A percentile compares a stretch with the other conserved stretches of the same genome.
Conservation (phyloP, 2,113 vertebrate species). For the Clarias gariepinus region DNA sequence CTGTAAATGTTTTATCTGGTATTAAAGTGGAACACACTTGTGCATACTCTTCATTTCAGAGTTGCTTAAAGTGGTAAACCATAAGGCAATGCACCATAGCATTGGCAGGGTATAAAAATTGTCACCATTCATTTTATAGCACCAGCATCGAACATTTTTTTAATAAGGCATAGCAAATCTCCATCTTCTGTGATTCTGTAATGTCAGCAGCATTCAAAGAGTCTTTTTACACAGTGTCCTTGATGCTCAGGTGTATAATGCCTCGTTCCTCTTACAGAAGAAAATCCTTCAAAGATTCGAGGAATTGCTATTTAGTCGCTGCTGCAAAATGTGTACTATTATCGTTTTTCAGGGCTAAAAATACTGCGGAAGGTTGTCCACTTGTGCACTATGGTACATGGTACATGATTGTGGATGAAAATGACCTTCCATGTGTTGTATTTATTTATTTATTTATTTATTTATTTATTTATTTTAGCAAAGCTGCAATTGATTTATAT, state of each 20-base stretch:
- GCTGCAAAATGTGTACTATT: not conserved
- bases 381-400: constrained; percentile 46
- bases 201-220: constrained; percentile 4
- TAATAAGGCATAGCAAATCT: not conserved
- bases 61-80: not conserved
- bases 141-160: not conserved
- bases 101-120: not conserved
- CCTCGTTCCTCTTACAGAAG: constrained; percentile 34
- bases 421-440: too few species aligned
- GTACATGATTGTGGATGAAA: constrained; percentile 3
- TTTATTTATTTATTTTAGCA: too few species aligned
- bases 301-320: constrained; percentile 29
- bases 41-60: not conserved
- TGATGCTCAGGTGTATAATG: constrained; percentile 30
- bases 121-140: not conserved
- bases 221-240: constrained; percentile 41
- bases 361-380: constrained; percentile 16
- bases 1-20: constrained; percentile 6
- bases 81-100: not conserved
- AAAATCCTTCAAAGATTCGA: constrained; percentile 38
- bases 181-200: not conserved
- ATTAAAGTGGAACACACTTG: constrained; percentile 21
- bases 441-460: too few species aligned
- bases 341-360: not conserved
- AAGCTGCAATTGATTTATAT: not conserved